Evolutionary conservation across 2,888 invertebrate species (phyloP).

Genomic region (Chymomyza procnemis): DNA sequence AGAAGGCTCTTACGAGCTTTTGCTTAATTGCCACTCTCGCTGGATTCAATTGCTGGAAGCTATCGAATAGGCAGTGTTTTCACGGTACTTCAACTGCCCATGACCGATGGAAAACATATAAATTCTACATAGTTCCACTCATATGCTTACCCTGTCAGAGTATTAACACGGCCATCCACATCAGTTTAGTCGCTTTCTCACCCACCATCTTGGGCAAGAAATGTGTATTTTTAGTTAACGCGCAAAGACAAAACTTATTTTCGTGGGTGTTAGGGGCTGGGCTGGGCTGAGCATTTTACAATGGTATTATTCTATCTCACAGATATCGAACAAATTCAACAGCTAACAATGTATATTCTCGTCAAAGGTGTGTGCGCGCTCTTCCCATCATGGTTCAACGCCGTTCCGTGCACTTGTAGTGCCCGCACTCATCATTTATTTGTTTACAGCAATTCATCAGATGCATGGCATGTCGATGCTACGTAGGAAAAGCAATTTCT

Average conservation of each 20-base stretch:
- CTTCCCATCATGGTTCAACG: not conserved
- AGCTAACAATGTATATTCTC: not conserved
- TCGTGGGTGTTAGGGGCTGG: slow-evolving; percentile 58
- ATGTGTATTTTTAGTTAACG: slow-evolving; percentile 3
- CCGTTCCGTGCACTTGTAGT: not conserved
- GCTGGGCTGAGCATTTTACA: slow-evolving; percentile 6
- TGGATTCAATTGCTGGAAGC: no score
- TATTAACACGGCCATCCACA: no score
- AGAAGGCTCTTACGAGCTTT: no score
- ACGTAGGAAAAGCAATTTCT: not conserved
- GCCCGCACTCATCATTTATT: not conserved
- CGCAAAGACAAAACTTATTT: slow-evolving; percentile 22
- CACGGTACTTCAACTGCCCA: no score
- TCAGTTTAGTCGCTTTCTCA: not conserved
- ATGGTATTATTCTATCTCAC: not conserved
- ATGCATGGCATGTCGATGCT: not conserved
- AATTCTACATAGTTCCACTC: no score
- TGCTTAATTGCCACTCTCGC: no score
- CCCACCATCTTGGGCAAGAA: slow-evolving; percentile 11
- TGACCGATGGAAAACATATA: no score
- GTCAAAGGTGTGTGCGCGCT: not conserved
- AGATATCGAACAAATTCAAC: not conserved
- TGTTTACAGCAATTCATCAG: not conserved
- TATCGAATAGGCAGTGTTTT: no score
- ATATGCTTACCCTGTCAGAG: no score